A percentile compares a stretch with the other conserved stretches of the same genome.
Conservation (phyloP, 1,140 invertebrate genomes). For the Berghia stephanieae region DNA sequence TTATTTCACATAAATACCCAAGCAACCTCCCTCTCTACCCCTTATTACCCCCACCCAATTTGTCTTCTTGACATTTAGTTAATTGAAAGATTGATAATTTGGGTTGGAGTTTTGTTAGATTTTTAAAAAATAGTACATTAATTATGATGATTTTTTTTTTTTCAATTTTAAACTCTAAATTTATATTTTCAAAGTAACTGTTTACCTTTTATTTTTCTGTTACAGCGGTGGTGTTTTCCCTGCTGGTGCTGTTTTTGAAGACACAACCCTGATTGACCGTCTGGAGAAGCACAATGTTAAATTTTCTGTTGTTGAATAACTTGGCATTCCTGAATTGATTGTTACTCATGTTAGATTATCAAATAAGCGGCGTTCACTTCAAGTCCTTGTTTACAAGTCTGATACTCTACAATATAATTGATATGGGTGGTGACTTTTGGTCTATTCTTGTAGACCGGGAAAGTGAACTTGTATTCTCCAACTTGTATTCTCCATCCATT, state of each 20-base stretch:
- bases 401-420: no score
- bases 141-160: background rate
- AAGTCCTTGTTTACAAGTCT: no score
- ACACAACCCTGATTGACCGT: constrained; percentile 74
- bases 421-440: no score
- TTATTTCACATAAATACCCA: no score
- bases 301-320: no score
- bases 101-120: background rate
- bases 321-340: no score
- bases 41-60: background rate
- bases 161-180: background rate
- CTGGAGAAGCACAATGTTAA: constrained; percentile 72
- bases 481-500: no score
- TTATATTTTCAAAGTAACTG: background rate
- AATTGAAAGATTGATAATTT: background rate
- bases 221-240: constrained; percentile 72
- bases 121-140: background rate
- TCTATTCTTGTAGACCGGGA: no score
- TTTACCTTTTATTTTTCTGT: constrained; percentile 54
- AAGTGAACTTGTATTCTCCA: no score
- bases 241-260: constrained; percentile 72
- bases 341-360: no score
- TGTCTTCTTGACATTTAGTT: background rate
- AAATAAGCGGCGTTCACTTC: no score
- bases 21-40: background rate